phyloP scores from a whole-genome alignment of 1,140 invertebrate species.

The Orchestia grillus region DNA sequence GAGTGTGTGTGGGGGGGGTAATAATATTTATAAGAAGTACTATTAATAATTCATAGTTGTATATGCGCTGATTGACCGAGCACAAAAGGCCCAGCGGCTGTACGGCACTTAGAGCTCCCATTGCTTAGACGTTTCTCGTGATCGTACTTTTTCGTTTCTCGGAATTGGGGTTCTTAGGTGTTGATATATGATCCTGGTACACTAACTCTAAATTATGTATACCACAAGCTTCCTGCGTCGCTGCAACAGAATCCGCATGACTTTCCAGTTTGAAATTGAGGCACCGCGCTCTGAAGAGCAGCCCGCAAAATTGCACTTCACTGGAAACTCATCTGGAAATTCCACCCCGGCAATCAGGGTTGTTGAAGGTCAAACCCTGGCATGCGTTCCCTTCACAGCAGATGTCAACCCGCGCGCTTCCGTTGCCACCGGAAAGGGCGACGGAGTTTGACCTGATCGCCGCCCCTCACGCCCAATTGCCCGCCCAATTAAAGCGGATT shows the following conservation, averaged over 20 bases:
- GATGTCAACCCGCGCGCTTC: background rate
- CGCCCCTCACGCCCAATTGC: background rate
- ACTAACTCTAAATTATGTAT: background rate
- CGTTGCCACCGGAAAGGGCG: background rate
- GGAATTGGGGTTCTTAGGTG: too few relatives aligned
- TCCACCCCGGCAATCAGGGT: background rate
- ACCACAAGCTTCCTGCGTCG: background rate
- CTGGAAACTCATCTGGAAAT: background rate
- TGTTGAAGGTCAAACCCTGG: background rate
- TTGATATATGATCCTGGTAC: too few relatives aligned
- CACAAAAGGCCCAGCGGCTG: too few relatives aligned
- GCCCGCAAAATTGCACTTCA: background rate
- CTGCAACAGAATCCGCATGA: background rate
- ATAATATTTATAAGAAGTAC: too few relatives aligned
- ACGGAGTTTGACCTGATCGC: background rate
- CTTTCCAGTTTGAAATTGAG: background rate
- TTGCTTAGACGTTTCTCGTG: too few relatives aligned
- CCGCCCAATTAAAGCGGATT: background rate
- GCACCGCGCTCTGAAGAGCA: background rate
- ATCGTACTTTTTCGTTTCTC: too few relatives aligned
- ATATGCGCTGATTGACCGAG: too few relatives aligned
- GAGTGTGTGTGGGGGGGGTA: too few relatives aligned
- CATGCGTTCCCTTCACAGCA: background rate
- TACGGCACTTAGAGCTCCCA: too few relatives aligned
- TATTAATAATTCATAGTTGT: too few relatives aligned